phyloP scores from a whole-genome alignment of 2,797 vertebrate species.

The Pagetopsis macropterus region DNA sequence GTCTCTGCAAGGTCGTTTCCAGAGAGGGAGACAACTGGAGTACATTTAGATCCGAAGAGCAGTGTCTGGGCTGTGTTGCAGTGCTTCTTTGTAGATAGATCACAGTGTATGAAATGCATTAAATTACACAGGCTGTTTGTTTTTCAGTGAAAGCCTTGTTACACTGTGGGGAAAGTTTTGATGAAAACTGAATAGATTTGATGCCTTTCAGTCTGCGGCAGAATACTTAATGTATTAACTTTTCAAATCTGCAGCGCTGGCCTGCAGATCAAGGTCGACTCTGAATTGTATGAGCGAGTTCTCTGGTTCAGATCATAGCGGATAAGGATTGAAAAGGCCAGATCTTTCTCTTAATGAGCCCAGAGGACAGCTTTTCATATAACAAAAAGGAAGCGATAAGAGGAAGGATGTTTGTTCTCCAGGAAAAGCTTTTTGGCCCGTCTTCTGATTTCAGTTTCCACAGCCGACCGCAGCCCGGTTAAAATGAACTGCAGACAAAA shows the following conservation, averaged over 20 bases:
- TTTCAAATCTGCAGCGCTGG: slow-evolving; percentile 6
- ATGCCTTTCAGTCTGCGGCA: slow-evolving; percentile 1
- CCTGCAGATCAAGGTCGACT: slow-evolving; percentile 54
- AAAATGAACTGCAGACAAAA: slow-evolving; percentile 58
- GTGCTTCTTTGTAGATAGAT: slow-evolving; percentile 1
- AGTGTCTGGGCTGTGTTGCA: slow-evolving; percentile 13
- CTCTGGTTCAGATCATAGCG: slow-evolving; percentile 47
- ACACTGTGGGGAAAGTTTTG: slow-evolving; percentile 5
- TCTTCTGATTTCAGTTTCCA: slow-evolving; percentile 45
- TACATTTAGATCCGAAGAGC: slow-evolving; percentile 32
- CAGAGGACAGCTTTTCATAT: slow-evolving; percentile 46
- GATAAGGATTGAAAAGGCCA: slow-evolving; percentile 41
- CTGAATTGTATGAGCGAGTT: slow-evolving; percentile 42
- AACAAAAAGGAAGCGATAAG: slow-evolving; percentile 42
- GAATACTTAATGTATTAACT: slow-evolving; percentile 17
- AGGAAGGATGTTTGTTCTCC: slow-evolving; percentile 41
- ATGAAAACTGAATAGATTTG: slow-evolving; percentile 17
- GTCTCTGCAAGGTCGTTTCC: slow-evolving; percentile 53
- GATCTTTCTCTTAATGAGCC: slow-evolving; percentile 56
- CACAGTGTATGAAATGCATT: slow-evolving; percentile 7
- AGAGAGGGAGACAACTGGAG: slow-evolving; percentile 18
- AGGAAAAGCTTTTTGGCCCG: slow-evolving; percentile 36
- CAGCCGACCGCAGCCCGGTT: slow-evolving; percentile 25
- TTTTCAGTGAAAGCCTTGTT: slow-evolving; percentile 5
- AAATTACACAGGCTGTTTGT: slow-evolving; percentile 10